A percentile compares a stretch with the other conserved stretches of the same genome.
phyloP scores from a whole-genome alignment of 37 sponge, comb jelly and placozoan species.

The Agelas oroides region DNA sequence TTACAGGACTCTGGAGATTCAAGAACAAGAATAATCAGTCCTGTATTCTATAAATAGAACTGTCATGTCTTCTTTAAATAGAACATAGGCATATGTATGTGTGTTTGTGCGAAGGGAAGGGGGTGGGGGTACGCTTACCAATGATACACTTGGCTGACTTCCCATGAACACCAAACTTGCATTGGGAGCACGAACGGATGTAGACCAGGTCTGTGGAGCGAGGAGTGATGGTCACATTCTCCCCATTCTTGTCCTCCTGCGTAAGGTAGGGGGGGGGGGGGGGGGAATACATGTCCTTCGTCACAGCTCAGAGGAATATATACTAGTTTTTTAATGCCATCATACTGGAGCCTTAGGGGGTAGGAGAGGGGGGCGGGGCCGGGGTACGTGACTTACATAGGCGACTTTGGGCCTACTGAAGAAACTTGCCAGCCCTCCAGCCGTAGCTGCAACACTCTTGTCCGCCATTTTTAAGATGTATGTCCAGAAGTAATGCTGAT shows the following conservation, averaged over 20 bases:
- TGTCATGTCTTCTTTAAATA: no score
- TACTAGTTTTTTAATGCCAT: not conserved
- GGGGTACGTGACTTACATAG: constrained; percentile 13
- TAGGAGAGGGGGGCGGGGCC: not conserved
- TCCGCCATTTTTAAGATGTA: not conserved
- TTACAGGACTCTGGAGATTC: constrained; percentile 41
- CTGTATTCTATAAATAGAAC: no score
- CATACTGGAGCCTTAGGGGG: not conserved
- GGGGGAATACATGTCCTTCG: no score
- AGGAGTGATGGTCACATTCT: constrained; percentile 36
- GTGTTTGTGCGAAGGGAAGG: no score
- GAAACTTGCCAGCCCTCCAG: constrained; percentile 1
- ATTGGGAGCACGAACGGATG: constrained; percentile 53
- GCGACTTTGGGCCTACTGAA: constrained; percentile 41
- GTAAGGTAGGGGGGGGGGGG: not conserved
- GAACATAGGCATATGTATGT: no score
- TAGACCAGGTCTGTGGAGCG: constrained; percentile 53
- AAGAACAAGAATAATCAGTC: not conserved
- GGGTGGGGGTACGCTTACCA: constrained; percentile 42
- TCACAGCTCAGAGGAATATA: no score
- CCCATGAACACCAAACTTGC: constrained; percentile 28
- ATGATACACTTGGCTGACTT: constrained; percentile 73
- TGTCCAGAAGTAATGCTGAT: no score
- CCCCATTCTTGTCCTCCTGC: constrained; percentile 39
- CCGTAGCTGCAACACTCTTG: not conserved